These are phyloP conservation scores for Coccyzus lansbergi DNA, from an alignment of 2,797 vertebrate genomes.

Conservation along the genomic window DNA sequence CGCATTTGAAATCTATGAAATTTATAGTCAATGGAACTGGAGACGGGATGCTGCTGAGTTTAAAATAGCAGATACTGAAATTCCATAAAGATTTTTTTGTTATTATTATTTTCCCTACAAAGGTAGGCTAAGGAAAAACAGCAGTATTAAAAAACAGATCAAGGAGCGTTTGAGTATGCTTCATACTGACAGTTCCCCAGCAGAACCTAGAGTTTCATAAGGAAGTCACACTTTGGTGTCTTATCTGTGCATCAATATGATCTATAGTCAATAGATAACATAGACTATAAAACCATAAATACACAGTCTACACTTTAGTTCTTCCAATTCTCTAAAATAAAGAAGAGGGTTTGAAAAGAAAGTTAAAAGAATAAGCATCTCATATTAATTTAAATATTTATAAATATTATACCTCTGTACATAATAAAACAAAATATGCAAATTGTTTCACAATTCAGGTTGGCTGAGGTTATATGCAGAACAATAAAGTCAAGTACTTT, in stretches of 20 bases:
- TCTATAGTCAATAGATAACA: not conserved
- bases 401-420: not conserved
- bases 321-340: not conserved
- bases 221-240: not conserved
- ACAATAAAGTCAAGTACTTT: not conserved
- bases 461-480: not conserved
- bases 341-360: not conserved
- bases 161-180: not conserved
- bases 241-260: not conserved
- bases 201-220: not conserved
- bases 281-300: not conserved
- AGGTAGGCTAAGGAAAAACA: not conserved
- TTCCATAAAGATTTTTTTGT: not conserved
- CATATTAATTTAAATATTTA: not conserved
- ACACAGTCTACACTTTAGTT: not conserved
- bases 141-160: not conserved
- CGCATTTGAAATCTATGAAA: not conserved
- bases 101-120: not conserved
- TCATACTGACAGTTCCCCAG: not conserved
- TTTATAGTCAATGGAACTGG: not conserved
- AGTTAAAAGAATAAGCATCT: not conserved
- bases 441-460: not conserved
- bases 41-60: not conserved
- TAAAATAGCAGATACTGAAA: not conserved
- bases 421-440: not conserved